Base-by-base conservation (phyloP, 2,888 invertebrate genomes). In the Graphium colonna region DNA sequence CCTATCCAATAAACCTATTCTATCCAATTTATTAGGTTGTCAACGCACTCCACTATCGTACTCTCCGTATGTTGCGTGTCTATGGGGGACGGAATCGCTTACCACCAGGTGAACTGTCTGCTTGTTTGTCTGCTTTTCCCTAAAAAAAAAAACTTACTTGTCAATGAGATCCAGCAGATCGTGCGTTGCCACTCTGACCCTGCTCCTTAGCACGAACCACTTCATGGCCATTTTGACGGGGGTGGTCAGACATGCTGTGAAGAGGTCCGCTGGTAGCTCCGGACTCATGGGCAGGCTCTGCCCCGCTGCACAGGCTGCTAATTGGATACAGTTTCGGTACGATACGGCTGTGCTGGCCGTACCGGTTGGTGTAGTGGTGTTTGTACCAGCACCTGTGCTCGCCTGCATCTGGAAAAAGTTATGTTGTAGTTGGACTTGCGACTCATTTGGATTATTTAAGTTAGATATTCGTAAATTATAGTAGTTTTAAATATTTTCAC, bases 231-330 rank as follows among this genome's bases (percentile, higher is more conserved):
- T 97, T 91, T 97, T 97, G 68, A 99, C 98, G 40, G 99, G 99
- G 51, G 99, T 99, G 51, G 99, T 99, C 68, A 99, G 93, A 87
- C 99, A 99, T 10, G 98, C 94, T 21, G 99, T 99, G 90, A 99
- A 99, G 68, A 99, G 92, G 87, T 94, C 99, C 1, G 99, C 99
- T 3, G 99, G 99, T 71, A 99, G 91, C 82, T 98, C 97, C 0
- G 99, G 96, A 90, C 97, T 96, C 97, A 98, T 97, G 12, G 99
- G 99, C 69, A 99, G 92, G 62, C 95, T 93, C 89, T 99, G 97
- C 68, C 95, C 95, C n/a, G 94, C 93, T 33, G 95, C 94, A 83
- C 99, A 99, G 16, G 99, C 98, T 33, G 96, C 99, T 71, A 99
- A 89, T 82, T 99, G 98, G 71, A 99, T 98, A 85, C 98, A 98